These are phyloP conservation scores for Romanogobio albipinnatus DNA, from an alignment of 2,113 vertebrate genomes.

Conservation along the genomic window DNA sequence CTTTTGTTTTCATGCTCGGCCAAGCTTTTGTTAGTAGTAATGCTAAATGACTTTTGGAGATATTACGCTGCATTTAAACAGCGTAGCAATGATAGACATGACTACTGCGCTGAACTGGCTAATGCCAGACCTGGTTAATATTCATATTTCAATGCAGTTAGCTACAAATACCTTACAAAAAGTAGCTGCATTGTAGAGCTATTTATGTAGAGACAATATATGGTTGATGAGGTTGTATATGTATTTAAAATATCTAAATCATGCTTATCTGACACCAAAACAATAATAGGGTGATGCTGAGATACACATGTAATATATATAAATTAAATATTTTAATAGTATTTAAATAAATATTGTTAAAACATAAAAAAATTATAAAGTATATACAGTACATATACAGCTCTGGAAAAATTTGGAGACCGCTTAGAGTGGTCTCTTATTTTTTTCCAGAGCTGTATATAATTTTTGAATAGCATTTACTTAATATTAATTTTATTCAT, in stretches of 20 bases:
- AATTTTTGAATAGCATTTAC: no score
- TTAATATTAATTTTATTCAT: no score
- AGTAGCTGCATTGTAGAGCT: not conserved
- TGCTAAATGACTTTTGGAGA: not conserved
- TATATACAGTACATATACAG: no score
- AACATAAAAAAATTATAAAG: no score
- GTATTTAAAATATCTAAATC: not conserved
- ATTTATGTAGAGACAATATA: not conserved
- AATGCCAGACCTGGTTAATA: not conserved
- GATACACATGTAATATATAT: not conserved
- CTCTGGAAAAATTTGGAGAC: no score
- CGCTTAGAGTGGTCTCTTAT: no score
- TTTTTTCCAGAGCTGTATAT: no score
- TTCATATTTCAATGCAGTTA: not conserved
- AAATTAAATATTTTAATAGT: no score
- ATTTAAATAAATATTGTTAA: no score
- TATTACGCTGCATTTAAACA: slow-evolving; percentile 10
- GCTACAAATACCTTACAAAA: not conserved
- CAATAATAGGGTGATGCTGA: not conserved
- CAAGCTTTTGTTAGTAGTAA: slow-evolving; percentile 31
- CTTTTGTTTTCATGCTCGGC: slow-evolving; percentile 35
- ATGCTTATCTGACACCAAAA: not conserved
- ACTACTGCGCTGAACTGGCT: not conserved
- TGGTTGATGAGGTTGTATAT: not conserved
- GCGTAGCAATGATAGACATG: not conserved